Base-by-base conservation (phyloP, 2,888 invertebrate genomes). In the Parapristionchus giblindavisi region DNA sequence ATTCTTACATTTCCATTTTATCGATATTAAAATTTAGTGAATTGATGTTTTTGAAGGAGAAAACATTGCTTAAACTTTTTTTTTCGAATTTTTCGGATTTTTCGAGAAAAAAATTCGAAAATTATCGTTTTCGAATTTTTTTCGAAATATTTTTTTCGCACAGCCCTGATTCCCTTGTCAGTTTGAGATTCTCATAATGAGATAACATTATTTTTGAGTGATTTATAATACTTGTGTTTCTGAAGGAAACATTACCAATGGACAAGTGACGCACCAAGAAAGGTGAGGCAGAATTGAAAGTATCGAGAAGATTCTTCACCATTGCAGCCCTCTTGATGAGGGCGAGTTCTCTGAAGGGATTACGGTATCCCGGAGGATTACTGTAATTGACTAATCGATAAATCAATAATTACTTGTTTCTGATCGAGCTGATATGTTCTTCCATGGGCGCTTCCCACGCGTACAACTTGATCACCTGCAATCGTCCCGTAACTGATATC, bases 261-360 rank as follows among this genome's bases (percentile, higher is more conserved):
- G 14, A 11, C 29, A 60, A 65, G 6, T 40, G 24, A 5, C 65
- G 24, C 5, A 95, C 96, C 92, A 96, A 90, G 90, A 96, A 96
- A 6, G 96, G 96, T 0, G 96, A 94, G 88, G 94, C 94, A 2
- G 94, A 94, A 94, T 96, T 97, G 82, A 95, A 92, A 89, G 96
- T 95, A 71, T 94, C 94, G 24, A 94, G 94, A 51, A 93, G 93
- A n/a, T 94, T 93, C 89, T 94, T 94, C 68, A 95, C 91, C 89
- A 95, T 94, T 0, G 96, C 95, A 0, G 94, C 92, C 83, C 93
- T 92, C 89, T 93, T 94, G 78, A 97, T 91, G n/a, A 95, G 93
- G 77, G 52, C 56, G 54, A 87, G 78, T 90, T 98, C 97, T 88
- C 94, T 71, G 27, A 17, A 54, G 4, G 27, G 29, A 6, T 21